These are phyloP conservation scores for Microctonus aethiopoides DNA, from an alignment of 2,888 invertebrate genomes.

Conservation along the genomic window DNA sequence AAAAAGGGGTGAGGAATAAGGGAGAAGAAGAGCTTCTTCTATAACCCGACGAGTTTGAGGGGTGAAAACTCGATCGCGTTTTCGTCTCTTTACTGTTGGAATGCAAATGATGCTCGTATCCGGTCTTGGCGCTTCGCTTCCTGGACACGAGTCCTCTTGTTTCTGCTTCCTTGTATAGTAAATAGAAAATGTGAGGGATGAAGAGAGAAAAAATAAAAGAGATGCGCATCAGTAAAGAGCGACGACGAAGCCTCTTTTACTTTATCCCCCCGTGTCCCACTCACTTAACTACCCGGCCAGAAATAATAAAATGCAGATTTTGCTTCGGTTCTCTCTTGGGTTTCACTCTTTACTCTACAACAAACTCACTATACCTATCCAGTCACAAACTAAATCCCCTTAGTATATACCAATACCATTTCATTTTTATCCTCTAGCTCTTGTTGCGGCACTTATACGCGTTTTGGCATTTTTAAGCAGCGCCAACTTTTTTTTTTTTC, in stretches of 20 bases:
- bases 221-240: slow-evolving; percentile 16
- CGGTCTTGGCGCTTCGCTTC: slow-evolving; percentile 52
- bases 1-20: background rate
- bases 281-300: slow-evolving; percentile 57
- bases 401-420: background rate
- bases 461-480: slow-evolving; percentile 42
- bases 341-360: slow-evolving; percentile 26
- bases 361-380: slow-evolving; percentile 10
- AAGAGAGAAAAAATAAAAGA: background rate
- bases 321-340: slow-evolving; percentile 37
- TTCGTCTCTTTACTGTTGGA: slow-evolving; percentile 60
- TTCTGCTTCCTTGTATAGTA: slow-evolving; percentile 14
- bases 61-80: slow-evolving; percentile 40
- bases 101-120: slow-evolving; percentile 65
- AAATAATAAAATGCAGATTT: slow-evolving; percentile 64
- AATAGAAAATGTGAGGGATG: slow-evolving; percentile 23
- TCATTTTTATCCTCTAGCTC: slow-evolving; percentile 16
- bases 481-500: slow-evolving; percentile 23
- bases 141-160: slow-evolving; percentile 42
- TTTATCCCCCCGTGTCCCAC: slow-evolving; percentile 30
- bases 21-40: slow-evolving; percentile 14
- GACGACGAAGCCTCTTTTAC: slow-evolving; percentile 22
- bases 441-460: slow-evolving; percentile 37
- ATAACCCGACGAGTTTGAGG: slow-evolving; percentile 5
- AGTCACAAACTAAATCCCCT: background rate